phyloP scores from a whole-genome alignment of 2,888 invertebrate species.

The Drosophila percnosoma region DNA sequence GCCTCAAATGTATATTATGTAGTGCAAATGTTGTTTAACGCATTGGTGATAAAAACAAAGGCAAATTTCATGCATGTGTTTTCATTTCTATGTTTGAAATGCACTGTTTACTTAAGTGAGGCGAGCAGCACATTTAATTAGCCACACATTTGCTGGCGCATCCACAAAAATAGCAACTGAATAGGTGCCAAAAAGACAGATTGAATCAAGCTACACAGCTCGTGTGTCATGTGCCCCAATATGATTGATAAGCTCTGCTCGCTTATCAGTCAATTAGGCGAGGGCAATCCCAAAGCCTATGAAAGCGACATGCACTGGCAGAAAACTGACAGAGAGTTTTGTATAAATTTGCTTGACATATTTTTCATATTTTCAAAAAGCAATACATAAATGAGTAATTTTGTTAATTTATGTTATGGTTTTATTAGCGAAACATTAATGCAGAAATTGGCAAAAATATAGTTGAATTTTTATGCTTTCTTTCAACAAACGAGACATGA shows the following conservation, averaged over 20 bases:
- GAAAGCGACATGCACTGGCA: background rate
- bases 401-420: background rate
- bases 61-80: conserved; percentile 31
- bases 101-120: conserved; percentile 49
- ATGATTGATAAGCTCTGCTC: conserved; percentile 45
- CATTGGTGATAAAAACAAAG: conserved; percentile 45
- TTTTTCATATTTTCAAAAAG: background rate
- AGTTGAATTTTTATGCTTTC: too few relatives aligned
- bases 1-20: conserved; percentile 18
- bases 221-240: conserved; percentile 11
- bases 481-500: too few relatives aligned
- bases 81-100: conserved; percentile 10
- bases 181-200: conserved; percentile 27
- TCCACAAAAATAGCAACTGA: conserved; percentile 48
- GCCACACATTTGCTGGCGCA: conserved; percentile 31
- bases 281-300: conserved; percentile 36
- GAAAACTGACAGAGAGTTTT: background rate
- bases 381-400: background rate
- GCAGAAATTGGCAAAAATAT: background rate
- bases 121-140: conserved; percentile 38
- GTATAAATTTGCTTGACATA: background rate
- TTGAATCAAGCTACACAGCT: conserved; percentile 1
- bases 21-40: conserved; percentile 9
- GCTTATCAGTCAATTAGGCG: conserved; percentile 32
- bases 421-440: background rate